Evolutionary conservation across 2,113 vertebrate genomes (phyloP).

Genomic region (Pangasianodon gigas): DNA sequence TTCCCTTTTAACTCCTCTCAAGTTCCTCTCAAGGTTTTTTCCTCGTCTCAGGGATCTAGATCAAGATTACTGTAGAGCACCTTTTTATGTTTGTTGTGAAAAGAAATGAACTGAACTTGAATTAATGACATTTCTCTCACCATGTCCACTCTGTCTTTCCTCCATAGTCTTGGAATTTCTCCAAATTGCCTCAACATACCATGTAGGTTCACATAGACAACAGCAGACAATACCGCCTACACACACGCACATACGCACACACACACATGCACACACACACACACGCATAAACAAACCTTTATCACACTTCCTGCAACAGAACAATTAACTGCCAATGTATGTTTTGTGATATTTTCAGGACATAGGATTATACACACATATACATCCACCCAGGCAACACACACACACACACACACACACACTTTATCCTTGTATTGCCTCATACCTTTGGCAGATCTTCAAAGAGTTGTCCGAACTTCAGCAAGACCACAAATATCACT

Average conservation of each 20-base stretch:
- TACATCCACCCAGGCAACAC: too few relatives aligned
- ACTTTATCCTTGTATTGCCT: not conserved
- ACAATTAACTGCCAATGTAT: too few relatives aligned
- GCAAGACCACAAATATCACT: slow-evolving; percentile 84
- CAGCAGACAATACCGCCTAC: slow-evolving; percentile 80
- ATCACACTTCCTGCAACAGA: too few relatives aligned
- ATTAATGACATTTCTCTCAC: slow-evolving; percentile 65
- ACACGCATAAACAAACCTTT: too few relatives aligned
- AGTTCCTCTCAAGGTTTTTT: not conserved
- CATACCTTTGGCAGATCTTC: slow-evolving; percentile 86
- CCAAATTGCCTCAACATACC: slow-evolving; percentile 88
- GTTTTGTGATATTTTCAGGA: too few relatives aligned
- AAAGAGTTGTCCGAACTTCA: slow-evolving; percentile 89
- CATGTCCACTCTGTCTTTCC: slow-evolving; percentile 80
- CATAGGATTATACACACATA: too few relatives aligned
- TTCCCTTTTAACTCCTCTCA: not conserved
- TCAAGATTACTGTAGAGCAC: not conserved
- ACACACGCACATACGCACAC: not conserved
- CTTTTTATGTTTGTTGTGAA: not conserved
- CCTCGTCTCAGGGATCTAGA: not conserved
- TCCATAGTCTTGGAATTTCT: slow-evolving; percentile 83
- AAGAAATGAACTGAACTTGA: not conserved
- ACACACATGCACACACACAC: not conserved
- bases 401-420: not conserved
- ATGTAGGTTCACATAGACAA: slow-evolving; percentile 80